Percentiles rank a stretch among this genome's conserved stretches.
These are phyloP conservation scores for Ochropleura plecta DNA, from an alignment of 2,888 invertebrate genomes.

Conservation along the genomic window DNA sequence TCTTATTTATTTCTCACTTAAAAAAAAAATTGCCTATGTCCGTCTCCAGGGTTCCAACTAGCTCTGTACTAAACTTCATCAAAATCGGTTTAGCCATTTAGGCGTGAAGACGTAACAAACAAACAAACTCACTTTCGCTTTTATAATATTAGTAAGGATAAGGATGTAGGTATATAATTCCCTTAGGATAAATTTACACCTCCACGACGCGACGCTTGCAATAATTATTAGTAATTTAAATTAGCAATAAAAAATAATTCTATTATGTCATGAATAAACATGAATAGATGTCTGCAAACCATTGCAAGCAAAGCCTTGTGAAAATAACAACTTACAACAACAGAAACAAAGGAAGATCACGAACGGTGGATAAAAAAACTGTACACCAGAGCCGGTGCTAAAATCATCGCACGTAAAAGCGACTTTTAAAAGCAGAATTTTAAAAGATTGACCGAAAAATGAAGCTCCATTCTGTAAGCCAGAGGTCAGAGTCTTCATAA, in stretches of 20 bases:
- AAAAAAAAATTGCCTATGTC: too few relatives aligned
- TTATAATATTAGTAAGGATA: too few relatives aligned
- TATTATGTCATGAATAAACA: neutral
- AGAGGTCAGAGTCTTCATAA: constrained; percentile 57
- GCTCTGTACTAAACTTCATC: too few relatives aligned
- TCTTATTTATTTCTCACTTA: too few relatives aligned
- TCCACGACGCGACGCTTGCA: neutral
- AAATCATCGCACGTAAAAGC: constrained; percentile 31
- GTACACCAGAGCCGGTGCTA: neutral
- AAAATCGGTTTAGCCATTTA: too few relatives aligned
- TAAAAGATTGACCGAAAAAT: constrained; percentile 43
- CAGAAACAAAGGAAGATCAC: neutral
- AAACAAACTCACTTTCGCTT: too few relatives aligned
- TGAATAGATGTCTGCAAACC: neutral
- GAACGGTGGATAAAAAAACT: constrained; percentile 7
- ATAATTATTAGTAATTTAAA: too few relatives aligned
- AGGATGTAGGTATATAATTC: neutral
- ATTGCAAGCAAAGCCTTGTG: neutral
- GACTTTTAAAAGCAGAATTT: constrained; percentile 32
- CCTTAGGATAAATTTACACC: neutral
- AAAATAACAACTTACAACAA: neutral
- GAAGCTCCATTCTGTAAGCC: constrained; percentile 37
- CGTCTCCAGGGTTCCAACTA: too few relatives aligned
- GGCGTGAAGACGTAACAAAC: too few relatives aligned
- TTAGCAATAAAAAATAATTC: too few relatives aligned